These are phyloP conservation scores for Nyleta sp. DNA, from an alignment of 2,888 invertebrate species.

Conservation along the genomic window DNA sequence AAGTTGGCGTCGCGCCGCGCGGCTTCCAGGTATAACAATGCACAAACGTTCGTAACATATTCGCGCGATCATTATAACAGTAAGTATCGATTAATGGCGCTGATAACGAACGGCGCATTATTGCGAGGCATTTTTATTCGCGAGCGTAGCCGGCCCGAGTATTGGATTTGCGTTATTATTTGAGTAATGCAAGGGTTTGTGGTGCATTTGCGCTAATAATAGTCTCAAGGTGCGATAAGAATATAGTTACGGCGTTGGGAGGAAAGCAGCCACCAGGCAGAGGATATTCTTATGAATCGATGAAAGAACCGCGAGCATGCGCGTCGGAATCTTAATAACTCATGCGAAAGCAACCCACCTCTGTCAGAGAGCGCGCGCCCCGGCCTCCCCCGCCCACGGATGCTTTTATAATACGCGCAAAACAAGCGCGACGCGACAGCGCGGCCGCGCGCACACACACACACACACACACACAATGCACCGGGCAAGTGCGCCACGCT, in stretches of 20 bases:
- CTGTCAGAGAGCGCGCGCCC: conserved; percentile 56
- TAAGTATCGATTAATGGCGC: conserved; percentile 45
- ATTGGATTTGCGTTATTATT: conserved; percentile 60
- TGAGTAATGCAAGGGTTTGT: conserved; percentile 56
- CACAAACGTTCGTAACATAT: conserved; percentile 10
- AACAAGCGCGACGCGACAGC: conserved; percentile 59
- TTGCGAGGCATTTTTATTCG: conserved; percentile 36
- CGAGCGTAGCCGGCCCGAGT: conserved; percentile 32
- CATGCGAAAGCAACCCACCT: conserved; percentile 75
- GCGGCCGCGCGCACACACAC: too few relatives aligned
- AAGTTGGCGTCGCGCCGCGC: background rate
- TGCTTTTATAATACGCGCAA: conserved; percentile 70
- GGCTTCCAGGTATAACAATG: too few relatives aligned
- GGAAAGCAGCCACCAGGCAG: conserved; percentile 69
- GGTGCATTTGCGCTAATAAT: conserved; percentile 62
- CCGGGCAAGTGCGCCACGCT: too few relatives aligned
- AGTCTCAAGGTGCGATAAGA: conserved; percentile 65
- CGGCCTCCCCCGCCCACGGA: conserved; percentile 57
- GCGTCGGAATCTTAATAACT: conserved; percentile 79
- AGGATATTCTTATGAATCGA: conserved; percentile 80
- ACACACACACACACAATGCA: background rate
- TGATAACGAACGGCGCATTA: conserved; percentile 43
- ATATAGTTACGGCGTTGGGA: conserved; percentile 67
- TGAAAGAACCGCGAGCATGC: conserved; percentile 80
- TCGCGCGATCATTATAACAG: conserved; percentile 38